Evolutionary conservation across 2,113 vertebrate species (phyloP).

Genomic region (Hemiscyllium ocellatum): DNA sequence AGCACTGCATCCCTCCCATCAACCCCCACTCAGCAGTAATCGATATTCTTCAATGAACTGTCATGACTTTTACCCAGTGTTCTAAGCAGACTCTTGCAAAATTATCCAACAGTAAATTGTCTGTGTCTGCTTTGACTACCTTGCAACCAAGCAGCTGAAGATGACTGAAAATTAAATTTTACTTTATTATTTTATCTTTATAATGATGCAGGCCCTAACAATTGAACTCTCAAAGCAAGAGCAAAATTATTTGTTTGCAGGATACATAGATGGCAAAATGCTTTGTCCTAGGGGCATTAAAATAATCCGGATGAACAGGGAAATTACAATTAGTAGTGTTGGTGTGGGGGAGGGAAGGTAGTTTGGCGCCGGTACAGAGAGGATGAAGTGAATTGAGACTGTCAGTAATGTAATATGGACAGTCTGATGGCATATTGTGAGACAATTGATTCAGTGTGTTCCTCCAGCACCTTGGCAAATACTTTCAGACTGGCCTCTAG

Average conservation of each 20-base stretch:
- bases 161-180: neutral
- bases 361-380: neutral
- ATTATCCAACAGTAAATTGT: neutral
- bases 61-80: too few relatives aligned
- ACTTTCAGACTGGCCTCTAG: constrained; percentile 14
- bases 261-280: too few relatives aligned
- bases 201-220: neutral
- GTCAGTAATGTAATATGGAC: neutral
- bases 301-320: neutral
- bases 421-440: neutral
- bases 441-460: constrained; percentile 25
- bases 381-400: neutral
- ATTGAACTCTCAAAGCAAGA: neutral
- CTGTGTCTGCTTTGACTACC: neutral
- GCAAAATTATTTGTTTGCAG: neutral
- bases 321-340: neutral
- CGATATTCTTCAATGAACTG: too few relatives aligned
- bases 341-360: neutral
- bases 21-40: neutral
- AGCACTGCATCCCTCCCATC: too few relatives aligned
- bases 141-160: neutral
- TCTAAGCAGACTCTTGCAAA: neutral
- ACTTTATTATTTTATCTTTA: neutral
- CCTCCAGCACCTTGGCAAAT: constrained; percentile 11
- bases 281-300: neutral